Evolutionary conservation across 1,140 invertebrate species (phyloP).

Genomic region (Bradysia coprophila): DNA sequence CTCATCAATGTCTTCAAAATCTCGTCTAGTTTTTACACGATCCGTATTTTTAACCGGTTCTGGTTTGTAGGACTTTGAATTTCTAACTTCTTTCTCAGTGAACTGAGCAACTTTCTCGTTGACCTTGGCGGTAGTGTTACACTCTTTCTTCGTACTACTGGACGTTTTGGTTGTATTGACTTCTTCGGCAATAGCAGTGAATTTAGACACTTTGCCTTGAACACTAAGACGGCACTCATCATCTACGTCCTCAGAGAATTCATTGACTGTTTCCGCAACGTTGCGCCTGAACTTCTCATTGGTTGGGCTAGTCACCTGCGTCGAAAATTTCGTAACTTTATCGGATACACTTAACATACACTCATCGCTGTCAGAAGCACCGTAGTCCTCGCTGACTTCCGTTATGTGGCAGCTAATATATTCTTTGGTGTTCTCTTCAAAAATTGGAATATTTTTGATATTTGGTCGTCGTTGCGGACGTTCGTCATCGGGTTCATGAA

Average conservation of each 20-base stretch:
- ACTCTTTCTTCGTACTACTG: slow-evolving; percentile 19
- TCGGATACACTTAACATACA: slow-evolving; percentile 37
- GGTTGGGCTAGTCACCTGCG: slow-evolving; percentile 21
- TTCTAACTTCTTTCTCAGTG: slow-evolving; percentile 32
- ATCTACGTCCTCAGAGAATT: neutral
- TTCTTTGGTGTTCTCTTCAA: slow-evolving; percentile 18
- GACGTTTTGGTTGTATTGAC: too few species aligned
- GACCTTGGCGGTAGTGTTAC: slow-evolving; percentile 41
- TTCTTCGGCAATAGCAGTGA: neutral
- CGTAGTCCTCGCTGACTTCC: slow-evolving; percentile 10
- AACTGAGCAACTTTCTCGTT: slow-evolving; percentile 45
- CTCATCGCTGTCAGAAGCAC: slow-evolving; percentile 19
- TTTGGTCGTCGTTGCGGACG: slow-evolving; percentile 21
- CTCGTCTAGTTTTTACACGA: slow-evolving; percentile 28
- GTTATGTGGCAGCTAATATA: slow-evolving; percentile 21
- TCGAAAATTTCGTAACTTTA: slow-evolving; percentile 35
- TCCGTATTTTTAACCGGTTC: slow-evolving; percentile 24
- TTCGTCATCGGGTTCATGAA: slow-evolving; percentile 49
- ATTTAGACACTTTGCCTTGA: too few species aligned
- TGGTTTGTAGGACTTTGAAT: slow-evolving; percentile 21
- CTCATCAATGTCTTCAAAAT: slow-evolving; percentile 30
- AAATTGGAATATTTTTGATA: slow-evolving; percentile 22
- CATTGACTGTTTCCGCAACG: slow-evolving; percentile 23
- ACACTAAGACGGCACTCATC: neutral
- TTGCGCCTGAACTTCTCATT: slow-evolving; percentile 16